Evolutionary conservation across 2,113 vertebrate genomes (phyloP).

Genomic region (Salvelinus fontinalis): DNA sequence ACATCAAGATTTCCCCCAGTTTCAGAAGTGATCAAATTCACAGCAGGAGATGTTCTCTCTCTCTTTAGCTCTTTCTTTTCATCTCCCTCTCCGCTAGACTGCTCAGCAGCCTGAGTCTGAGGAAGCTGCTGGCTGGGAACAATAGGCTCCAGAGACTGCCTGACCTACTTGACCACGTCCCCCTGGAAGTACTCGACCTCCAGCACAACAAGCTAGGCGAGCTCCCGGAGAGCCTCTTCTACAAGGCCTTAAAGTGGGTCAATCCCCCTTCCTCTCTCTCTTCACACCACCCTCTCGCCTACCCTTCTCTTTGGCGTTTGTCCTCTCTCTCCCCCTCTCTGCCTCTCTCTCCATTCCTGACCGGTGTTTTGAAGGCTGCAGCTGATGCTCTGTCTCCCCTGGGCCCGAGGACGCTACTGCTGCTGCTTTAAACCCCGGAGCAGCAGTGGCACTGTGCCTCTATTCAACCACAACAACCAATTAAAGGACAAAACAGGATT

Average conservation of each 20-base stretch:
- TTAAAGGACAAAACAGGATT: neutral
- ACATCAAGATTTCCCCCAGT: neutral
- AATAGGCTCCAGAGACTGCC: slow-evolving; percentile 84
- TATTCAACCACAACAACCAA: neutral
- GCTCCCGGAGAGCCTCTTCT: slow-evolving; percentile 87
- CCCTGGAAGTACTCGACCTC: slow-evolving; percentile 88
- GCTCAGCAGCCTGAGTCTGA: slow-evolving; percentile 88
- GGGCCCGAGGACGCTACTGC: neutral
- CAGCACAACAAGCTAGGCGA: slow-evolving; percentile 88
- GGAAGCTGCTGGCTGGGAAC: slow-evolving; percentile 85
- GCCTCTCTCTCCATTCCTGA: neutral
- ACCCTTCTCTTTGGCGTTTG: neutral
- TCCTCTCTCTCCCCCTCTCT: neutral
- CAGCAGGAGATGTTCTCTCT: slow-evolving; percentile 1
- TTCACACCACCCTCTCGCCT: neutral
- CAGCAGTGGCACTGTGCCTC: neutral
- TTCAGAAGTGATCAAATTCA: slow-evolving; percentile 17
- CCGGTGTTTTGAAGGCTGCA: slow-evolving; percentile 12
- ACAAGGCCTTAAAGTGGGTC: slow-evolving; percentile 95
- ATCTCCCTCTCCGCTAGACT: slow-evolving; percentile 69
- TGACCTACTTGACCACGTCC: slow-evolving; percentile 84
- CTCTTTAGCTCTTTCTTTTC: neutral
- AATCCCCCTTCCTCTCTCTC: neutral
- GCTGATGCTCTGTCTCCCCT: neutral
- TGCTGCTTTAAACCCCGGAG: neutral